Percentiles rank a stretch among this genome's conserved stretches.
These are phyloP conservation scores for Tragelaphus scriptus DNA, from an alignment of 2,113 vertebrate genomes.

Conservation along the genomic window DNA sequence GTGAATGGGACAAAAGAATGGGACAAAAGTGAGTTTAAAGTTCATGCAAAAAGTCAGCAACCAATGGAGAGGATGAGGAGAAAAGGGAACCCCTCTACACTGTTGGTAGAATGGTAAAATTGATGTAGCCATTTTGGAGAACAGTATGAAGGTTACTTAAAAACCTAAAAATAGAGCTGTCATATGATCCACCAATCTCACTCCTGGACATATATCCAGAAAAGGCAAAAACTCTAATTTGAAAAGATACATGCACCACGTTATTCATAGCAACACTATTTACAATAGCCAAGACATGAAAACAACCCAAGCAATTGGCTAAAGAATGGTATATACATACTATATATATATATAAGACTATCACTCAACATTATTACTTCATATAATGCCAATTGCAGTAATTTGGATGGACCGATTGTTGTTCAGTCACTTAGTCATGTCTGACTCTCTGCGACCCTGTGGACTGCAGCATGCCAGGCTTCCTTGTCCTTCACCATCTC, in stretches of 20 bases:
- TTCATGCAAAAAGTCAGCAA: background rate
- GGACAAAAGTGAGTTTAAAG: background rate
- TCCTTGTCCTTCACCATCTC: background rate
- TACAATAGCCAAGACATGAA: background rate
- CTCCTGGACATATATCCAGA: background rate
- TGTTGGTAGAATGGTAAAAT: background rate
- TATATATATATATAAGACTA: background rate
- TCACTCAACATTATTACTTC: background rate
- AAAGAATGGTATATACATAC: background rate
- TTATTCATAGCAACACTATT: background rate
- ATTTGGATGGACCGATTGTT: background rate
- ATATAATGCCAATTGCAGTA: background rate
- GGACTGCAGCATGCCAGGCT: background rate
- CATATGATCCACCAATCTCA: background rate
- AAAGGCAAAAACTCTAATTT: background rate
- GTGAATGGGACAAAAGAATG: background rate
- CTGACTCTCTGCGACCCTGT: background rate
- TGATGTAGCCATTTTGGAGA: background rate
- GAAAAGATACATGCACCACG: background rate
- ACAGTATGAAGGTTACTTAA: background rate
- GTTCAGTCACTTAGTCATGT: background rate
- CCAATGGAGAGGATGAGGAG: background rate
- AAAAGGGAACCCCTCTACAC: background rate
- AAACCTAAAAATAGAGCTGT: background rate
- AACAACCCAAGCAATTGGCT: background rate